Percentiles rank a stretch among this genome's conserved stretches.
phyloP scores from a whole-genome alignment of 2,113 vertebrate species.

The Todiramphus chloris region DNA sequence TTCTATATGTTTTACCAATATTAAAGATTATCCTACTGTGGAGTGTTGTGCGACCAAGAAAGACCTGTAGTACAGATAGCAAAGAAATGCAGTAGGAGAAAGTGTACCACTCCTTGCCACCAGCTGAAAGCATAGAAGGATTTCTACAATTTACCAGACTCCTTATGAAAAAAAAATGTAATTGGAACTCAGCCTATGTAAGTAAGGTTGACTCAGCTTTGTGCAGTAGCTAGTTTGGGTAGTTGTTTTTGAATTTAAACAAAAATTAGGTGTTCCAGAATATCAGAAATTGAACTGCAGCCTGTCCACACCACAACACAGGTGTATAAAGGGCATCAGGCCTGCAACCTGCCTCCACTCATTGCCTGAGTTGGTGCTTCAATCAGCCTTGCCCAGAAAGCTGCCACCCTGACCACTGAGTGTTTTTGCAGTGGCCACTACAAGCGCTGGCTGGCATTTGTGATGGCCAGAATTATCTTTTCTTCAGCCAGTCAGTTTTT shows the following conservation, averaged over 20 bases:
- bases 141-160: background rate
- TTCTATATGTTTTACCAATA: background rate
- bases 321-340: background rate
- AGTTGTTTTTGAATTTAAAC: background rate
- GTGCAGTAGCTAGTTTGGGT: background rate
- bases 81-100: background rate
- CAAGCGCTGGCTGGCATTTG: background rate
- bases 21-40: background rate
- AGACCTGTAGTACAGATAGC: background rate
- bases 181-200: background rate
- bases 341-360: fast-evolving
- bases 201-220: background rate
- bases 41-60: background rate
- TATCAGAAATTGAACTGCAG: background rate
- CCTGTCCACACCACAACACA: no score
- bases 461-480: background rate
- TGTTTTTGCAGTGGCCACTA: background rate
- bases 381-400: fast-evolving
- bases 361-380: background rate
- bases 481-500: background rate
- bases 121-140: background rate
- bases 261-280: background rate
- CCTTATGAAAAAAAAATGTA: background rate
- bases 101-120: background rate
- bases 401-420: background rate